These are phyloP conservation scores for Macaria liturata DNA, from an alignment of 2,888 invertebrate species.

Conservation along the genomic window DNA sequence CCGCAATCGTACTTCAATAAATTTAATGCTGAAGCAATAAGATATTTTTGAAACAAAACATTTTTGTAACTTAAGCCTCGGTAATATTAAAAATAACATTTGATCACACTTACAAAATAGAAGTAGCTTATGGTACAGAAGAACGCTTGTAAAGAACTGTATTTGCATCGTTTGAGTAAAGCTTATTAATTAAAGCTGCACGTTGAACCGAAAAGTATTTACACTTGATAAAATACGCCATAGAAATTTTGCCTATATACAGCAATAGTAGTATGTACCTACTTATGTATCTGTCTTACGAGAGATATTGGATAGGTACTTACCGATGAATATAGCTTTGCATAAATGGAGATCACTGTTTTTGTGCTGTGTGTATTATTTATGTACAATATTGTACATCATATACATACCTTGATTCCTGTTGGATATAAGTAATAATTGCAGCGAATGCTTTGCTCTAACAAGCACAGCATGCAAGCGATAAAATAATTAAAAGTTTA, in stretches of 20 bases:
- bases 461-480: conserved; percentile 46
- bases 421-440: conserved; percentile 27
- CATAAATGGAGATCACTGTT: background rate
- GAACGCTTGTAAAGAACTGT: background rate
- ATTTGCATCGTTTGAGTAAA: conserved; percentile 30
- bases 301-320: no score
- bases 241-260: conserved; percentile 62
- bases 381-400: conserved; percentile 30
- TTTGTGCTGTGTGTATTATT: conserved; percentile 16
- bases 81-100: no score
- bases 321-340: no score
- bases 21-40: no score
- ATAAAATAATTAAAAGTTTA: conserved; percentile 47
- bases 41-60: no score
- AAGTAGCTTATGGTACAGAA: conserved; percentile 7
- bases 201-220: conserved; percentile 49
- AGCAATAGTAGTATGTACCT: conserved; percentile 48
- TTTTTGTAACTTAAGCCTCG: no score
- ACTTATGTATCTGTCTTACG: no score
- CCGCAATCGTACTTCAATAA: no score
- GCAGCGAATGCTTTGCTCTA: conserved; percentile 39
- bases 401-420: conserved; percentile 53
- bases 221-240: conserved; percentile 39
- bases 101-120: background rate
- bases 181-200: conserved; percentile 44